Base-by-base conservation (phyloP, 2,797 vertebrate genomes). In the Spatula versicolor region DNA sequence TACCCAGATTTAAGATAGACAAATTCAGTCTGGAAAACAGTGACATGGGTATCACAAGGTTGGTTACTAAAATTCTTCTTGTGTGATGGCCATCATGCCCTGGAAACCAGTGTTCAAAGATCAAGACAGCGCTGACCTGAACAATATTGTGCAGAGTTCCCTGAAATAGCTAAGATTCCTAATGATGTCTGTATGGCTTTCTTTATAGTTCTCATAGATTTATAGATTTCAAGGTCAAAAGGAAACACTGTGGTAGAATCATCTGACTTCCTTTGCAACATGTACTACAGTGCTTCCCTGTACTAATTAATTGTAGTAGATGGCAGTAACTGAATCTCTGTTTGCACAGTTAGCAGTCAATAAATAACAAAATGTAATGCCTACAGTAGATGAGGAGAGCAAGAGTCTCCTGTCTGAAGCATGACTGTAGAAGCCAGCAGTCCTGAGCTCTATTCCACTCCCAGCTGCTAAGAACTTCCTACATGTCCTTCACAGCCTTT, bases 171-270 rank as follows among this genome's bases (percentile, higher is more conserved):
- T 83, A 89, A 91, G 62, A 37, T 11, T 66, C 37, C 23, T 54
- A 18, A 39, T 25, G 13, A 31, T 41, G 8, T 69, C 76, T 71
- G 55, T 10, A 88, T 17, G 26, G 0, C 4, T 54, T 88, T 33
- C 20, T 46, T 74, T 71, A 25, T 4, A 71, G 16, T 6, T 86
- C 26, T 86, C 15, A 11, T 7, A 87, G 54, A 83, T 90, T 74
- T 73, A 58, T n/a, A 78, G 58, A 54, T 90, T 75, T 83, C 50
- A 88, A 78, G 35, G 66, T 55, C 55, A 73, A 50, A 72, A 93
- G 41, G 16, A 86, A 75, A 64, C 26, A 35, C 39, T 50, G 20
- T n/a, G 33, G 21, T 67, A 23, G 17, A 58, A n/a, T 69, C 45
- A 26, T 68, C 23, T 0, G 2, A 28, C 19, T 55, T 92, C 67